These are phyloP conservation scores for Cryptotis parvus DNA, from an alignment of 2,113 vertebrate genomes.

Conservation along the genomic window DNA sequence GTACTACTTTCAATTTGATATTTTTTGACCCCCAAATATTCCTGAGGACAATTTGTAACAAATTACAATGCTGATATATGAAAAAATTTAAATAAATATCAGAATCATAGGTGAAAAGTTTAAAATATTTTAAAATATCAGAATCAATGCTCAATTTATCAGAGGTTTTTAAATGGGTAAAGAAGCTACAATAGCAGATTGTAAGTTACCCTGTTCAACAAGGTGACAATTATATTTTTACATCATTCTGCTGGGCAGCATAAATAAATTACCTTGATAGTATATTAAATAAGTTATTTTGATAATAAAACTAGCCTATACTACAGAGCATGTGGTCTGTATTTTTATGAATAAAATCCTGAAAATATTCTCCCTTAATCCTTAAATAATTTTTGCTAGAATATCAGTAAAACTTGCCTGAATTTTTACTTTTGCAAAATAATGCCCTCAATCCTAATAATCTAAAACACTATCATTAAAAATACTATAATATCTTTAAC, in stretches of 20 bases:
- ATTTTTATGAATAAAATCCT: slow-evolving; percentile 14
- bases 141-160: slow-evolving; percentile 43
- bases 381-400: slow-evolving; percentile 2
- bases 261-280: neutral
- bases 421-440: slow-evolving; percentile 34
- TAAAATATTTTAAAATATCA: slow-evolving; percentile 51
- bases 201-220: neutral
- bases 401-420: neutral
- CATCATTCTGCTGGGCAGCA: neutral
- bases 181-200: slow-evolving; percentile 40
- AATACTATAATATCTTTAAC: slow-evolving; percentile 24
- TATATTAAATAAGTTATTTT: no score
- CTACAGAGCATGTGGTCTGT: neutral
- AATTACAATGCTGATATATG: slow-evolving; percentile 38
- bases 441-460: slow-evolving; percentile 15
- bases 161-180: slow-evolving; percentile 52
- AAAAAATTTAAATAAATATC: slow-evolving; percentile 9
- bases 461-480: neutral
- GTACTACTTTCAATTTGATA: slow-evolving; percentile 54
- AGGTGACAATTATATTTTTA: neutral
- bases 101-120: neutral
- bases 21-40: slow-evolving; percentile 63
- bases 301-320: neutral
- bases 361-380: neutral
- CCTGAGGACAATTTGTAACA: slow-evolving; percentile 45